These are phyloP conservation scores for Tachina fera DNA, from an alignment of 2,888 invertebrate species.

Conservation along the genomic window DNA sequence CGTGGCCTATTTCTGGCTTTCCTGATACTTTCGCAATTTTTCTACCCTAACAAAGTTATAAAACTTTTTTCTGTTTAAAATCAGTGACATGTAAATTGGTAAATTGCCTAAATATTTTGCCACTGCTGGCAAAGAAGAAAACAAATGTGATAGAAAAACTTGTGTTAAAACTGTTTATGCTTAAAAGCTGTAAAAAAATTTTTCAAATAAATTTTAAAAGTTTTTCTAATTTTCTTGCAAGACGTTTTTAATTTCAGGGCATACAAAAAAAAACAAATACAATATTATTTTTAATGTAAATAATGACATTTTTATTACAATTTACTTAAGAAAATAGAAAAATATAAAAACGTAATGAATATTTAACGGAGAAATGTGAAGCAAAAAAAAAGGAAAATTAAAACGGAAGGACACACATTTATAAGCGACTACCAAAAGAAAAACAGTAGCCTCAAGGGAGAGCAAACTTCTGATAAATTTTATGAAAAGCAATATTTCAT, in stretches of 20 bases:
- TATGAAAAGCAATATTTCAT: background rate
- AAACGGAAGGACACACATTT: constrained; percentile 24
- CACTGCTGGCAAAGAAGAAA: constrained; percentile 28
- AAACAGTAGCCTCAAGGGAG: constrained; percentile 20
- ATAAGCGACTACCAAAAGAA: background rate
- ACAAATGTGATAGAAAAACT: constrained; percentile 34
- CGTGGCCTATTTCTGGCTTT: background rate
- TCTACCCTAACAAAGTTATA: background rate
- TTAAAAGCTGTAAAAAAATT: too few relatives aligned
- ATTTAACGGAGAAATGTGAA: constrained; percentile 76
- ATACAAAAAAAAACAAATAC: constrained; percentile 52
- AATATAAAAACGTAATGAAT: constrained; percentile 77
- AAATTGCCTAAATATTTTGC: constrained; percentile 74
- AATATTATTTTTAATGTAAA: constrained; percentile 68
- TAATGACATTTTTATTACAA: constrained; percentile 69
- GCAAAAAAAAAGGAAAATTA: background rate
- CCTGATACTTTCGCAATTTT: background rate
- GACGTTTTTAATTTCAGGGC: background rate
- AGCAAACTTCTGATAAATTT: background rate
- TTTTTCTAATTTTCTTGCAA: constrained; percentile 26
- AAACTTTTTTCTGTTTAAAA: constrained; percentile 35
- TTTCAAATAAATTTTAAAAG: constrained; percentile 40
- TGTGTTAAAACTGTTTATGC: constrained; percentile 15
- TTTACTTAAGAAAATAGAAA: constrained; percentile 20
- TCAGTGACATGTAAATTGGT: constrained; percentile 81